Base-by-base conservation (phyloP, 2,113 vertebrate species). In the Athene noctua region DNA sequence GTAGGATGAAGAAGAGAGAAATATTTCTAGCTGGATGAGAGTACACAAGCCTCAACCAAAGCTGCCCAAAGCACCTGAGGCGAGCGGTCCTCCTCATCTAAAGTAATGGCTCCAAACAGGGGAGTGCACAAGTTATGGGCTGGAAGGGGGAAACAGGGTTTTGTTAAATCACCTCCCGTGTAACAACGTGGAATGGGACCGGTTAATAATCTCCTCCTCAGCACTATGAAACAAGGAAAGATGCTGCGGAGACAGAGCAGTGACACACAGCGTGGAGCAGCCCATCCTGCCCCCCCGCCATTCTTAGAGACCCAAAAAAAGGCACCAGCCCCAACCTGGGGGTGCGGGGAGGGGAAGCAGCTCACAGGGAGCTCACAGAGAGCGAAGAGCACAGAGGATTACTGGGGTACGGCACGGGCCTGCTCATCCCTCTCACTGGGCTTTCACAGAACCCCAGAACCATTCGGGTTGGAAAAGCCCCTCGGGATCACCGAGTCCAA, bases 381-480 rank as follows among this genome's bases (percentile, higher is more conserved):
- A 29, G 21, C 12, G 34, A 58, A 51, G 52, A 63, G 36, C 10
- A 15, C n/a, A n/a, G 26, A 19, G 9, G 2, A 30, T 8, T 34
- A 2, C 1, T 5, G 27, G 57, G 44, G 30, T 32, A 44, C 1
- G 1, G 47, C 54, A 51, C 0, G 0, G 68, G 22, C n/a, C 27
- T 5, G 23, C 42, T 19, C 65, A n/a, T 15, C 42, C 58, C 6
- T 9, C 47, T 13, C 7, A 1, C 29, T 8, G 49, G 36, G 54
- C 13, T 40, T 32, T 25, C 58, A 46, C 44, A 46, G 44, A 46
- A 46, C 17, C 44, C 17, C 44, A 46, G 44, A 46, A 46, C 17
- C 44, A 4, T 46, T 46, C 44, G 6, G 16, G 44, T 46, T 46
- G 44, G 44, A 46, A 46, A 46, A 44, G 44, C 44, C 16, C 44